Evolutionary conservation across 2,888 invertebrate genomes (phyloP).

Genomic region (Drosophila longiperda): DNA sequence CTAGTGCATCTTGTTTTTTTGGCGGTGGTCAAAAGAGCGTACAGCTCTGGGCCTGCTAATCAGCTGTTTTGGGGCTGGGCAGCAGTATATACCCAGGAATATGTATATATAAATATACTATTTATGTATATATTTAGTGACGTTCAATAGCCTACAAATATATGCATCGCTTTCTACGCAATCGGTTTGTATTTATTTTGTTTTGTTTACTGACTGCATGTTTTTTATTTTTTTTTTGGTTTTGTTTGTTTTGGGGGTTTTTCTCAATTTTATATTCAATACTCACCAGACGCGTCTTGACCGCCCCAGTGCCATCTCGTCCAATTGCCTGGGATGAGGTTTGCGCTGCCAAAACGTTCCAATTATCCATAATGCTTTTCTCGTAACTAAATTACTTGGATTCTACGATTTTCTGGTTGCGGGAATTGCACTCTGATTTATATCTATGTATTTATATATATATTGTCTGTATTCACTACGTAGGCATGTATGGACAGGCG

Average conservation of each 20-base stretch:
- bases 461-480: conserved; percentile 27
- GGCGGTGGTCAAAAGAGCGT: conserved; percentile 55
- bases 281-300: conserved; percentile 84
- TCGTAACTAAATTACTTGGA: conserved; percentile 32
- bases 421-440: conserved; percentile 37
- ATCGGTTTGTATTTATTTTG: conserved; percentile 66
- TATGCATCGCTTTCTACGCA: conserved; percentile 37
- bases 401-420: conserved; percentile 20
- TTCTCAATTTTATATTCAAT: neutral
- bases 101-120: neutral
- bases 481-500: conserved; percentile 20
- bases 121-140: neutral
- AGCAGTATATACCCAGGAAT: conserved; percentile 7
- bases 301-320: conserved; percentile 86
- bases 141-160: conserved; percentile 5
- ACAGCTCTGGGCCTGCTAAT: conserved; percentile 41
- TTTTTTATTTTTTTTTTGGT: neutral
- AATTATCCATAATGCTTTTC: conserved; percentile 88
- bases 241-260: neutral
- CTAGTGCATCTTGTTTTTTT: conserved; percentile 37
- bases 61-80: conserved; percentile 52
- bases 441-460: conserved; percentile 7
- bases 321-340: conserved; percentile 88
- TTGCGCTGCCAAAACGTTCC: conserved; percentile 89
- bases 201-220: conserved; percentile 61